Evolutionary conservation across 2,113 vertebrate genomes (phyloP).

Genomic region (Otolemur garnettii): DNA sequence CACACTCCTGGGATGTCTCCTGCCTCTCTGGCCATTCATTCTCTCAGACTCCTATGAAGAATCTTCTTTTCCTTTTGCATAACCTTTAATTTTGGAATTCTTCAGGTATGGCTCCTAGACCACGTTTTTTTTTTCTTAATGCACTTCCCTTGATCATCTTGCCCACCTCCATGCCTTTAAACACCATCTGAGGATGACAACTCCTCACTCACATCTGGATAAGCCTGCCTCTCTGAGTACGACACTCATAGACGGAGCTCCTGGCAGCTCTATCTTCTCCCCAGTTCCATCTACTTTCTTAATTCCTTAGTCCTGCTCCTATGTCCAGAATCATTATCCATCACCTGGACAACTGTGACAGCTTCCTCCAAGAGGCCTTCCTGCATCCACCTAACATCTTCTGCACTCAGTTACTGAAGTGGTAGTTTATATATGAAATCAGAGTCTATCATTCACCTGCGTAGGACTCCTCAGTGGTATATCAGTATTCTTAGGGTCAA

Average conservation of each 20-base stretch:
- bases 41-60: neutral
- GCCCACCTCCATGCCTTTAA: neutral
- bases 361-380: neutral
- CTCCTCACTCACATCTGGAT: neutral
- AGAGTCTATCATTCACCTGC: neutral
- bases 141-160: neutral
- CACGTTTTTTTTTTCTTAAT: neutral
- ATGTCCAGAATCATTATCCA: neutral
- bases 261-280: fast-evolving
- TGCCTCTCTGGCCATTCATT: neutral
- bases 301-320: neutral
- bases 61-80: neutral
- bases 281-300: neutral
- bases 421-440: neutral
- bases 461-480: neutral
- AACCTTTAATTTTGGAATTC: neutral
- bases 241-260: fast-evolving
- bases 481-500: neutral
- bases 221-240: neutral
- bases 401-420: neutral
- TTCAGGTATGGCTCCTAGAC: neutral
- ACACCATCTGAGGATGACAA: neutral
- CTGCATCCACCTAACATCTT: neutral
- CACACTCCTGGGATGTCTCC: neutral
- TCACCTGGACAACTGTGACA: neutral